Evolutionary conservation across 2,113 vertebrate species (phyloP).

Genomic region (Epinephelus lanceolatus): DNA sequence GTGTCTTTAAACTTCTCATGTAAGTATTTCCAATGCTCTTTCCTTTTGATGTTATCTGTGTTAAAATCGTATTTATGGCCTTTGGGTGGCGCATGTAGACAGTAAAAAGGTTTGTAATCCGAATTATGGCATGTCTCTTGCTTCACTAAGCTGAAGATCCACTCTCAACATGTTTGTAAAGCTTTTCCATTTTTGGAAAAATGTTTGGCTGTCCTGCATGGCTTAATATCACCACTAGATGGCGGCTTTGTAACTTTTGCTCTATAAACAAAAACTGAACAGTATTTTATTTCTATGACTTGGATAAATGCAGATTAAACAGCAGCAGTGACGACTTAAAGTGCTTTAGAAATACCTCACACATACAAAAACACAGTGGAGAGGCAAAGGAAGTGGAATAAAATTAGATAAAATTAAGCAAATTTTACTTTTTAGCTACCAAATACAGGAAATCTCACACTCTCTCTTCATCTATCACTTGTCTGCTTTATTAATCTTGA

Average conservation of each 20-base stretch:
- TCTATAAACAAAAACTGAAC: not conserved
- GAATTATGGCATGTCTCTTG: too few relatives aligned
- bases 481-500: slow-evolving; percentile 1
- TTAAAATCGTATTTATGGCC: not conserved
- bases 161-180: not conserved
- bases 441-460: not conserved
- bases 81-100: not conserved
- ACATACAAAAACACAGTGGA: not conserved
- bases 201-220: not conserved
- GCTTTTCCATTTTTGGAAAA: not conserved
- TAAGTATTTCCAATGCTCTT: not conserved
- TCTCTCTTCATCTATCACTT: not conserved
- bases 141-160: not conserved
- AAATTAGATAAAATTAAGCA: not conserved
- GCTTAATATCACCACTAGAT: slow-evolving; percentile 40
- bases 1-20: not conserved
- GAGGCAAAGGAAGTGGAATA: not conserved
- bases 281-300: not conserved
- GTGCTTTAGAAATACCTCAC: not conserved
- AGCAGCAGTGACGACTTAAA: not conserved
- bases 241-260: slow-evolving; percentile 14
- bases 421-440: not conserved
- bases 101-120: not conserved
- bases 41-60: not conserved
- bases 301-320: not conserved